Evolutionary conservation across 2,888 invertebrate species (phyloP), one percentile per base, ranked within the genome.

Genomic region (Phengaris alcon): DNA sequence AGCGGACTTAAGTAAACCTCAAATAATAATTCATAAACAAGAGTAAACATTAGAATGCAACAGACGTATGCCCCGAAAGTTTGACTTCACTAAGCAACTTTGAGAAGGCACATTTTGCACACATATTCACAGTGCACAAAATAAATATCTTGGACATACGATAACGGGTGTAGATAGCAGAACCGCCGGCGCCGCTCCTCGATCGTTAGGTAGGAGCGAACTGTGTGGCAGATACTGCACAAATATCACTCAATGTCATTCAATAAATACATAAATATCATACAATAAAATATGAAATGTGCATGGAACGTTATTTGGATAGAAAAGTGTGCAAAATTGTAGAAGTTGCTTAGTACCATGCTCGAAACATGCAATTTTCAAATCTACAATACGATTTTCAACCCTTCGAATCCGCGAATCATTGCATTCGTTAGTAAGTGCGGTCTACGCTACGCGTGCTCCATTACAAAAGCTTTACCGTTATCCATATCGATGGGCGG

Each of bases 401-500:
- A 79, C 12, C 64, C 64, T 64, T 13, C 64, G 64, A 64, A 79
- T 84, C 48, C 48, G 8, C 48, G 48, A 48, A 5, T 83, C 84
- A 84, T 83, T 86, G 85, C 84, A 86, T 86, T 87, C 83, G 91
- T 93, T 92, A 93, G 92, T 92, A 88, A 87, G 93, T 93, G 93
- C 93, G 87, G 85, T 85, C 90, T 93, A 92, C 82, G 80, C 76
- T 84, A 87, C 85, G 90, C 91, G 92, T 93, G 93, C 90, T 86
- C 87, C 86, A 84, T 91, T 91, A 91, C 83, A 90, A 88, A 91
- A 91, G 91, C 90, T 80, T 86, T 95, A 97, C 97, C 97, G 94
- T 97, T 97, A 93, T 97, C 97, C 94, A 96, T 95, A 94, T 98
- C 97, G 92, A 98, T 95, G 78, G 98, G 97, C 80, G 98, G 97